phyloP scores from a whole-genome alignment of 2,113 vertebrate genomes.

The Cyrtonyx montezumae region DNA sequence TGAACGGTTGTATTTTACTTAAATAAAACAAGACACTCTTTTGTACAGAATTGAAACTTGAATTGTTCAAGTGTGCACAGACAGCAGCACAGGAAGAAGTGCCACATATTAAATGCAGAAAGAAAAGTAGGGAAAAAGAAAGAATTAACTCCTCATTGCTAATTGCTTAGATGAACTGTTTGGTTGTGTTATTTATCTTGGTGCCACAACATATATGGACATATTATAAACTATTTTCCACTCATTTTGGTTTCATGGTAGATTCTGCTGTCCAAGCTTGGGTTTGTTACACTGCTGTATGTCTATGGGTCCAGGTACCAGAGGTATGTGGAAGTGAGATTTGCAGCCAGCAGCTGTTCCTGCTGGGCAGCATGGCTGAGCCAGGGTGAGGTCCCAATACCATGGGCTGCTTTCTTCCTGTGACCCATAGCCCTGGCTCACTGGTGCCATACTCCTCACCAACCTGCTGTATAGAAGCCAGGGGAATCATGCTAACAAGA shows the following conservation, averaged over 20 bases:
- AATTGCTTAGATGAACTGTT: not conserved
- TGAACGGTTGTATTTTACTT: not conserved
- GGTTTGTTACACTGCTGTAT: not conserved
- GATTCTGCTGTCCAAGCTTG: not conserved
- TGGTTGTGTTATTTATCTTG: not conserved
- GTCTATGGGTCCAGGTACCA: not conserved
- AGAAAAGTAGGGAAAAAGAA: not conserved
- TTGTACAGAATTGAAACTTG: not conserved
- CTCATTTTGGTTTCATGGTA: not conserved
- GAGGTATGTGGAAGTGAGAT: not conserved
- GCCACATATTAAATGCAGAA: not conserved
- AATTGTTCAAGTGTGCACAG: fast-evolving
- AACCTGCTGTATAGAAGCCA: fast-evolving
- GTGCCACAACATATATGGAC: not conserved
- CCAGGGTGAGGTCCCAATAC: not conserved
- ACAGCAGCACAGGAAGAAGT: not conserved
- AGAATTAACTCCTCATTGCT: not conserved
- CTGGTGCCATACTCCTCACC: not conserved
- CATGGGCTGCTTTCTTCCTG: not conserved
- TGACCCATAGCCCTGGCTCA: not conserved
- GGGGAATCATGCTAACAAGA: not conserved
- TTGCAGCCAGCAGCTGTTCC: not conserved
- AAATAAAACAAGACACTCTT: not conserved
- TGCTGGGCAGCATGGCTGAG: not conserved
- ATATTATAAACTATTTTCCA: not conserved